Evolutionary conservation across 2,113 vertebrate species (phyloP), one percentile per base, ranked within the genome.

Genomic region (Gila orcuttii): DNA sequence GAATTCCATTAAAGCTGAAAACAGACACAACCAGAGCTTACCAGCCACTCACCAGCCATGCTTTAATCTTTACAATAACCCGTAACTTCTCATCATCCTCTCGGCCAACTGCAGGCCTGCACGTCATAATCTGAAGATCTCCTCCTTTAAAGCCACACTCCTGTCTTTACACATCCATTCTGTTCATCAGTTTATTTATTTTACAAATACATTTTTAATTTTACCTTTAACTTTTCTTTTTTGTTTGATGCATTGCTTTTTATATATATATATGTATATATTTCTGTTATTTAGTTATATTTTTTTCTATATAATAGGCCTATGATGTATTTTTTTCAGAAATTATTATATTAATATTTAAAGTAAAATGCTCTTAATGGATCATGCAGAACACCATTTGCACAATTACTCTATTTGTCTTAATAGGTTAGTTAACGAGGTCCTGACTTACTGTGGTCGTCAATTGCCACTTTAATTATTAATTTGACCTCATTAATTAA

Each of bases 51-150:
- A 74, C 66, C 66, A 71, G 36, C 39, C 82, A 79, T 74, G 75
- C 85, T 87, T 91, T 93, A 94, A 94, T 94, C 93, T 92, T 68
- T 74, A 74, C 85, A 55, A 76, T 89, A 87, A 90, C 91, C 91
- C 86, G 89, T 75, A 74, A 28, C 80, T 81, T 86, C 84, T 88
- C 87, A 87, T 75, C 89, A 81, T 83, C 76, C 87, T 83, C 89
- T 89, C 86, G 15, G 36, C 88, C 82, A 86, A 82, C 89, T 86
- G 23, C 73, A 36, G 80, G 59, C 39, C 79, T 1, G 33, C 89
- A 93, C 89, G 80, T 94, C 93, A 94, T 94, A 94, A 95, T 94
- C 93, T 92, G 83, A 87, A 50, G 86, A 89, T 87, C 82, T 89
- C 86, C 89, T 45, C n/a, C 76, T 50, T 36, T 69, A 89, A 52